Base-by-base conservation (phyloP, 2,888 invertebrate genomes). In the Nephrotoma flavescens region DNA sequence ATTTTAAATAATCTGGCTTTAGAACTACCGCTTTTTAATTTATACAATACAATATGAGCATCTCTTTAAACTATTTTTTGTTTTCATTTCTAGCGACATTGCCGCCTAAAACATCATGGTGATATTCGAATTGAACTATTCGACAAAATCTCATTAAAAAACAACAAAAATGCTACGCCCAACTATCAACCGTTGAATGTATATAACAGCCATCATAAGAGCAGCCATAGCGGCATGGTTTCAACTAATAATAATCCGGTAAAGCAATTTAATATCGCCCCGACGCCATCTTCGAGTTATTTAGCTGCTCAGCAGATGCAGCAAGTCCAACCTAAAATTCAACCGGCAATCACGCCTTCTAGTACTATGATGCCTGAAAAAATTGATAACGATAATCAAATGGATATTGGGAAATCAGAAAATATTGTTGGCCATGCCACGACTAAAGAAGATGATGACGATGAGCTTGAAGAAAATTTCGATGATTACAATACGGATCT, bases 21-120 rank as follows among this genome's bases (percentile, higher is more conserved):
- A 19, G 9, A 52, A 19, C 19, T 31, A 31, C 31, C 71, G 71
- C 71, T 71, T 71, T 71, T 31, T 31, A 31, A 11, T 71, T 31
- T 9, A 19, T 71, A 71, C 9, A 31, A 31, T 31, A 71, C 9
- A 52, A 57, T 31, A n/a, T 15, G 15, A 57, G 3, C 52, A 15
- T 2, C n/a, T 71, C 3, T 31, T 12, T 71, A 31, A 71, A 31
- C 31, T 31, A 71, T 11, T 31, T 6, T 71, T 31, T 31, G 0
- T 47, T 12, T 12, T 12, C 3, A 31, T 87, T 92, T 92, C 89
- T 92, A 96, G 96, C 94, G 96, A 90, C 96, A 96, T 89, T 96
- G 96, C 92, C 94, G 96, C 88, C 92, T 96, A 92, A 96, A 96
- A 91, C 96, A 96, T 92, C 94, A 94, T 90, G 96, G 96, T 89